phyloP scores from a whole-genome alignment of 2,888 invertebrate genomes.

The Axea sp. region DNA sequence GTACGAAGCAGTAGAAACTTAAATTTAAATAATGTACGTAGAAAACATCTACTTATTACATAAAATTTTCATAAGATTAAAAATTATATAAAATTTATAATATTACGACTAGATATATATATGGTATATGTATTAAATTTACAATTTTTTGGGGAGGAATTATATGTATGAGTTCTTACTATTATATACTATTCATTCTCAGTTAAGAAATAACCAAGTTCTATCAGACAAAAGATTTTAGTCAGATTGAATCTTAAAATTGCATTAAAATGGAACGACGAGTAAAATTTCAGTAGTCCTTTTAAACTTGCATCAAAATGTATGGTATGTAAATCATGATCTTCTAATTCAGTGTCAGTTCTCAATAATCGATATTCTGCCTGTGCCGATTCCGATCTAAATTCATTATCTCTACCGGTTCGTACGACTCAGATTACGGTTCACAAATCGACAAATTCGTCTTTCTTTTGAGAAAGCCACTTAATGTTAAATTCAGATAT shows the following conservation, averaged over 20 bases:
- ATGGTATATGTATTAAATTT: too few species aligned
- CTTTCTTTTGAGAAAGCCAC: constrained; percentile 49
- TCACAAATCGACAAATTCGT: constrained; percentile 46
- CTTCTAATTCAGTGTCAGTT: constrained; percentile 50
- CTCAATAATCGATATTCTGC: constrained; percentile 53
- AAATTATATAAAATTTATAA: too few species aligned
- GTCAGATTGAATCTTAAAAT: constrained; percentile 34
- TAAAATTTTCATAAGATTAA: too few species aligned
- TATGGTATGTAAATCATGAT: constrained; percentile 59
- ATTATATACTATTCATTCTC: too few species aligned
- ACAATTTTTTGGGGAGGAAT: too few species aligned
- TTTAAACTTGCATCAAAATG: constrained; percentile 56
- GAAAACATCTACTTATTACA: too few species aligned
- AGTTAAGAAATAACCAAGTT: constrained; percentile 23
- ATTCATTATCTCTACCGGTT: constrained; percentile 56
- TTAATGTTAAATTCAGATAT: constrained; percentile 35
- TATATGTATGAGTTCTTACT: too few species aligned
- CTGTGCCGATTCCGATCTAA: constrained; percentile 47
- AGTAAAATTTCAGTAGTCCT: constrained; percentile 49
- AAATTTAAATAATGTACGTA: too few species aligned
- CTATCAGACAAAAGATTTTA: constrained; percentile 17
- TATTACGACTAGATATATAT: too few species aligned
- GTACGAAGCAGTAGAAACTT: too few species aligned
- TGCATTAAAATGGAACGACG: constrained; percentile 54
- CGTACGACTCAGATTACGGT: constrained; percentile 46